Conservation (phyloP, 2,797 vertebrate species). For the Buceros bicornis region DNA sequence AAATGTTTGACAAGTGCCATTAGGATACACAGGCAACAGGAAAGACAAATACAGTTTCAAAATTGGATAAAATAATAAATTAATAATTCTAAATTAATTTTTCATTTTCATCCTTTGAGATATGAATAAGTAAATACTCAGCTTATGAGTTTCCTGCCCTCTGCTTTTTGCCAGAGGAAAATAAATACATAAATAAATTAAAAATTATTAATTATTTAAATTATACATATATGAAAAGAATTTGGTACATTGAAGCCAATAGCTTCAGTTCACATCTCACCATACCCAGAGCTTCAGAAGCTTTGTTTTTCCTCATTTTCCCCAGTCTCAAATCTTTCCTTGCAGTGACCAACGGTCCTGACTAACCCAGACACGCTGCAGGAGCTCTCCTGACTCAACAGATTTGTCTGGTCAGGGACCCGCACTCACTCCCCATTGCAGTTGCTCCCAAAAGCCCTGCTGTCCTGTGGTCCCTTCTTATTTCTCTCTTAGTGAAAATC, state of each 20-base stretch:
- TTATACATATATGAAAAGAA: not conserved
- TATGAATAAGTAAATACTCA: conserved; percentile 51
- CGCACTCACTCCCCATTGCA: not conserved
- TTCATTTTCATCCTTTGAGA: conserved; percentile 65
- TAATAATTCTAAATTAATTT: conserved; percentile 32
- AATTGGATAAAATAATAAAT: conserved; percentile 12
- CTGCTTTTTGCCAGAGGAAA: not conserved
- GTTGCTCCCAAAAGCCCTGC: not conserved
- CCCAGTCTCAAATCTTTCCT: not conserved
- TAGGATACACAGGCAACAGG: not conserved
- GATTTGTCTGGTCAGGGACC: not conserved
- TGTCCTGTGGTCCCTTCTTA: not conserved
- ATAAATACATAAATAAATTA: not conserved
- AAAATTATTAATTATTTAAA: conserved; percentile 14
- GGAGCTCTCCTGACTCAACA: not conserved
- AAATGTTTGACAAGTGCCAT: not conserved
- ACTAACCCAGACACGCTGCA: not conserved
- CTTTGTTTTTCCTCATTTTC: not conserved
- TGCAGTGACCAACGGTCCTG: not conserved
- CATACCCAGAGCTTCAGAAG: not conserved
- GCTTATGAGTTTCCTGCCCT: not conserved
- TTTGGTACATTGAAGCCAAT: not conserved
- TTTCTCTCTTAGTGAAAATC: not conserved
- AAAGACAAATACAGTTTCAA: conserved; percentile 16
- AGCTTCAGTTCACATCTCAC: not conserved